Evolutionary conservation across 1,140 invertebrate species (phyloP), one percentile per base, ranked within the genome.

Genomic region (Orchestia grillus): DNA sequence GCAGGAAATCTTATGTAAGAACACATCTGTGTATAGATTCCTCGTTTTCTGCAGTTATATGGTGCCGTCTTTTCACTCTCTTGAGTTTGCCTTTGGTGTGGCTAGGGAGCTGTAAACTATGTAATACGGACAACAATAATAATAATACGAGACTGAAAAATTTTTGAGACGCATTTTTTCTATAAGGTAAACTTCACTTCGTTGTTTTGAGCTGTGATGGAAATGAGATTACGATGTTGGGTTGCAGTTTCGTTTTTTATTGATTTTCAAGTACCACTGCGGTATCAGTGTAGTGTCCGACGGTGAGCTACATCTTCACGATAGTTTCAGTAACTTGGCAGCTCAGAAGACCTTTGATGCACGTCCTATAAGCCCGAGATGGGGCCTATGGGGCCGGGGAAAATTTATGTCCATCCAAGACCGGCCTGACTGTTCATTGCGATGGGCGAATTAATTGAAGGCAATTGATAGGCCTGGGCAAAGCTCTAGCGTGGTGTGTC

Each of bases 321-420:
- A 42, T 8, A 28, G 41, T 44, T 90, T 8, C 11, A 90, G 28
- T 41, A 8, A 11, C 43, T 42, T 44, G 88, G 36, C 15, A 23
- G 62, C 88, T 6, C n/a, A 8, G 41, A 90, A 11, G 43, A 42
- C 15, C 36, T 90, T 90, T 90, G 88, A 90, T 90, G 88, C 28
- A 90, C 88, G 28, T 8, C 41, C 88, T 90, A 11, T 11, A 28
- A 23, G 3, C 47, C 41, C 0, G 44, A 94, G 45, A 44, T 11
- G 23, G 43, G 8, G 6, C 40, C 40, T 19, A 45, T 44, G 44
- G 11, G 43, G 0, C 8, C 43, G 28, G 92, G 19, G 6, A 19
- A 53, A 94, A 94, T 44, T n/a, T 94, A 47, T 94, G 43, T 6
- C 40, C 92, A 53, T 47, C 44, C 92, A n/a, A 45, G 92, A 45